phyloP scores from a whole-genome alignment of 2,797 vertebrate genomes.

The Chelon auratus region DNA sequence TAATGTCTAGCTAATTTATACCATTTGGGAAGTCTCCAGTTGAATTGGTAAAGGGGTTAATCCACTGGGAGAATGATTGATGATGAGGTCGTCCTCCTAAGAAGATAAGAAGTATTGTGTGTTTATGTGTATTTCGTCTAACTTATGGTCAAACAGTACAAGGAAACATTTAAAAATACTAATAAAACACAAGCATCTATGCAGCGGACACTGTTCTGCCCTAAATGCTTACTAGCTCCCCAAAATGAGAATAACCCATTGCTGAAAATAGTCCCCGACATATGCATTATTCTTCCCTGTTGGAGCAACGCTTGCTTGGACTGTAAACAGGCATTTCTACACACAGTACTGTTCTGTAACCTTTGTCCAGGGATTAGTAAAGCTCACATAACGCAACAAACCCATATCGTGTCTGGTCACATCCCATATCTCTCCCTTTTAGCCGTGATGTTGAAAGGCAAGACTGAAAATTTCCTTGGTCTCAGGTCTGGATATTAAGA shows the following conservation, averaged over 20 bases:
- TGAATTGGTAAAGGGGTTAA: background rate
- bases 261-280: conserved; percentile 17
- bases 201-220: too few species aligned
- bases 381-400: conserved; percentile 11
- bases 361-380: conserved; percentile 11
- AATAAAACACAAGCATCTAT: too few species aligned
- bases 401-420: conserved; percentile 41
- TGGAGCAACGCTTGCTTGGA: background rate
- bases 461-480: conserved; percentile 77
- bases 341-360: conserved; percentile 8
- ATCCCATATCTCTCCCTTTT: conserved; percentile 30
- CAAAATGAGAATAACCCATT: background rate
- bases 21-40: background rate
- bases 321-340: background rate
- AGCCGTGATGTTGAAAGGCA: conserved; percentile 71
- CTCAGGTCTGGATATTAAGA: conserved; percentile 87
- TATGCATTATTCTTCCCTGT: background rate
- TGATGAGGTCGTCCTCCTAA: too few species aligned
- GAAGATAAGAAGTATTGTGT: too few species aligned
- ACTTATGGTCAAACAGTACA: too few species aligned
- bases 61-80: too few species aligned
- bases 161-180: too few species aligned
- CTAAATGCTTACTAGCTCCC: background rate
- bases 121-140: too few species aligned
- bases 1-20: conserved; percentile 7